These are phyloP conservation scores for Buphagus erythrorhynchus DNA, from an alignment of 2,797 vertebrate species.

Conservation along the genomic window DNA sequence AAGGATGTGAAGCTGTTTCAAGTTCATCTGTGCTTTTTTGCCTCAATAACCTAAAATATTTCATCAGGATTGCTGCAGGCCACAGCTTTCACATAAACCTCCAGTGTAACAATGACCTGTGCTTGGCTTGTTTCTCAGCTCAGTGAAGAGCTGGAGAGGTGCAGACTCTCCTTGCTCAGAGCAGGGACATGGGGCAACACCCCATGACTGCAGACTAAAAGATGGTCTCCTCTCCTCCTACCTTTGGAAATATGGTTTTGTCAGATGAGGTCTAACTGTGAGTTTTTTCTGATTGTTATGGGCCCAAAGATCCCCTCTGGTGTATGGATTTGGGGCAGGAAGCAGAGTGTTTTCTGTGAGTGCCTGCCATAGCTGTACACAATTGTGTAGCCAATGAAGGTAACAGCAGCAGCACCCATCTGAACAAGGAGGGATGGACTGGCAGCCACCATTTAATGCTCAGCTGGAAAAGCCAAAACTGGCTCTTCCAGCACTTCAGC, in stretches of 20 bases:
- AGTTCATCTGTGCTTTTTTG: background rate
- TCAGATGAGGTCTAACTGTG: background rate
- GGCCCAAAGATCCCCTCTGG: background rate
- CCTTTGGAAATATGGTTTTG: background rate
- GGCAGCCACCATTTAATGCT: background rate
- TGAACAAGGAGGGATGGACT: background rate
- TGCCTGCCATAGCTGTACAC: background rate
- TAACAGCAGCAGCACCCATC: background rate
- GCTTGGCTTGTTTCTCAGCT: background rate
- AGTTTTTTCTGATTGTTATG: background rate
- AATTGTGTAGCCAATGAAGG: rapidly evolving
- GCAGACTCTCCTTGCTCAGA: background rate
- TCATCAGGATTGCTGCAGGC: background rate
- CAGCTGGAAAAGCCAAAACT: background rate
- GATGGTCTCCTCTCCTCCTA: background rate
- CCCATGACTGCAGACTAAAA: background rate
- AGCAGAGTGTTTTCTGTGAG: background rate
- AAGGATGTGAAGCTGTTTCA: background rate
- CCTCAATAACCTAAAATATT: background rate
- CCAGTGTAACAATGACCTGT: background rate
- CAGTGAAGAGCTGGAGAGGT: background rate
- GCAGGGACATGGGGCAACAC: background rate
- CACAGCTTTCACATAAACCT: background rate
- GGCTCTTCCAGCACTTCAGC: background rate
- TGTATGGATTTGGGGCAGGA: background rate